Base-by-base conservation (phyloP, 1,140 invertebrate genomes). In the Rhopalosiphum maidis region DNA sequence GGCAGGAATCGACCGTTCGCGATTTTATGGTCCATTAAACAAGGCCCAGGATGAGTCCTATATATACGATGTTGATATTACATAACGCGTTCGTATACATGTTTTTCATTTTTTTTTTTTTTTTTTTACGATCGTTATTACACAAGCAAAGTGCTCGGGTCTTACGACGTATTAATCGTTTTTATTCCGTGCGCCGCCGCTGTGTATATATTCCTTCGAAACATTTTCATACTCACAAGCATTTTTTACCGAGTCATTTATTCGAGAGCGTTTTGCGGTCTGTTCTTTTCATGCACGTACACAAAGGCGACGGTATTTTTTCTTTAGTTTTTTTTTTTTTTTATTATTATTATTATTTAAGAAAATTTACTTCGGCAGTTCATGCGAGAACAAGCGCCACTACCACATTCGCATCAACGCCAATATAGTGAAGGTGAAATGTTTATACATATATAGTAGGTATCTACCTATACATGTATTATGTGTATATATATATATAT, bases 11-110 rank as follows among this genome's bases (percentile, higher is more conserved):
- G 91, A 93, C 91, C 91, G 91, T 85, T 85, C 68, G 35, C 91
- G 82, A 93, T 93, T 93, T 93, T 93, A 93, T 93, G 91, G 91
- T 85, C 91, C 91, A 93, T 93, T 85, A 93, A 93, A 93, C 89
- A 90, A 90, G 54, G 89, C 89, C 89, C 54, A 54, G 37, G 89
- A 90, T 90, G 89, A 90, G 54, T 90, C 21, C 18, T 41, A 90
- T 60, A 68, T 90, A 90, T 87, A 87, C 18, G 9, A n/a, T 68
- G 55, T 90, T 90, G 89, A 90, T 90, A 90, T 68, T 90, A 43
- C 55, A 68, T 90, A 90, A 90, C 43, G 54, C 89, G 89, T 60
- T 43, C 37, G 51, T 68, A 43, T 60, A 68, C 54, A n/a, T 43
- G 37, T 41, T 60, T 90, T 60, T 43, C 60, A 60, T 90, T 90